A percentile compares a stretch with the other conserved stretches of the same genome.
Evolutionary conservation across 1,140 invertebrate species (phyloP).

Genomic region (Colletes gigas): DNA sequence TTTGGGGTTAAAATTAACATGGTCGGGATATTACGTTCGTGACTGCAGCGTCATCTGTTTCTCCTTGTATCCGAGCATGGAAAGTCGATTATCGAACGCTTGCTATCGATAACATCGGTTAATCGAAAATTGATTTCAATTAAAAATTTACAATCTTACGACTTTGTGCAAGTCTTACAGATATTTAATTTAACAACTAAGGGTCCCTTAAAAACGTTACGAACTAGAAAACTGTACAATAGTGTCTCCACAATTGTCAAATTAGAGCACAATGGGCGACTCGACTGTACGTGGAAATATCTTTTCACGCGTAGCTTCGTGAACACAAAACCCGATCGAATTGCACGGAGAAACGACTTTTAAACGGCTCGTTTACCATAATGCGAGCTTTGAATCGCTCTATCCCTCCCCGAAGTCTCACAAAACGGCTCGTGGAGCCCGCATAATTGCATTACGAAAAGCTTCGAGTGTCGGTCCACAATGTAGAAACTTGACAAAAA

Average conservation of each 20-base stretch:
- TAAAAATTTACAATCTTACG: too few species aligned
- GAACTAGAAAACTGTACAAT: too few species aligned
- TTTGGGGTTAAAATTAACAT: background rate
- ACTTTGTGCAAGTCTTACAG: too few species aligned
- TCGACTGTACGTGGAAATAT: background rate
- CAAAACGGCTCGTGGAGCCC: slow-evolving; percentile 34
- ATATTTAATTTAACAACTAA: too few species aligned
- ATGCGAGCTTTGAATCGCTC: background rate
- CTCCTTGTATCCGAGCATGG: background rate
- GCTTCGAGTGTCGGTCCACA: slow-evolving; percentile 16
- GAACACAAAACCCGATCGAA: slow-evolving; percentile 19
- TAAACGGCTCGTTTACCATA: slow-evolving; percentile 60
- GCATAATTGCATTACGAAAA: slow-evolving; percentile 62
- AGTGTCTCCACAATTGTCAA: background rate
- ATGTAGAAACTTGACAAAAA: slow-evolving; percentile 53
- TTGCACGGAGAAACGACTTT: slow-evolving; percentile 26
- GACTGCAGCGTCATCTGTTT: slow-evolving; percentile 30
- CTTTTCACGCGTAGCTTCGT: slow-evolving; percentile 3
- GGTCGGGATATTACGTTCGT: background rate
- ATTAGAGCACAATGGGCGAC: background rate
- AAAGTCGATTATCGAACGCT: background rate
- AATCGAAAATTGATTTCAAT: too few species aligned
- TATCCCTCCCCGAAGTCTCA: slow-evolving; percentile 7
- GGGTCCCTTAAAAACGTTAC: too few species aligned
- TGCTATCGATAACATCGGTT: background rate